Conservation (phyloP, 2,797 vertebrate genomes). For the Helicolenus hilgendorfi region DNA sequence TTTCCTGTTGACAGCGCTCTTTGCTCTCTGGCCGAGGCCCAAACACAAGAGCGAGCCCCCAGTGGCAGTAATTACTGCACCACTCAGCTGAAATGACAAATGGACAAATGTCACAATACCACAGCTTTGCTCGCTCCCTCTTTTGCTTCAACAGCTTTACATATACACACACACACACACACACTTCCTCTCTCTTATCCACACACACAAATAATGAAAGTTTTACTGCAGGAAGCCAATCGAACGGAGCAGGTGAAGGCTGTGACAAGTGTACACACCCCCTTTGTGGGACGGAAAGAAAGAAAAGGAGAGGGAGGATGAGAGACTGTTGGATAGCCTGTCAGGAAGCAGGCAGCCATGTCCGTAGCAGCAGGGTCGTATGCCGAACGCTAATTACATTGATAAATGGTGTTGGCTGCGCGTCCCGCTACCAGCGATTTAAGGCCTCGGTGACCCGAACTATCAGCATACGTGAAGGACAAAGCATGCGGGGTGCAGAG, state of each 20-base stretch:
- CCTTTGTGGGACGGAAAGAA: conserved; percentile 21
- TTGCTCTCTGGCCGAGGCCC: conserved; percentile 62
- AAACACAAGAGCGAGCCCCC: conserved; percentile 70
- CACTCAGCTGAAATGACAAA: conserved; percentile 83
- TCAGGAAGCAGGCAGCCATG: conserved; percentile 84
- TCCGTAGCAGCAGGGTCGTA: conserved; percentile 82
- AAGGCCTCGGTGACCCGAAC: conserved; percentile 80
- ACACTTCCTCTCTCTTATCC: neutral
- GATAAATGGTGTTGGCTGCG: conserved; percentile 85
- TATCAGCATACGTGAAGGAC: conserved; percentile 78
- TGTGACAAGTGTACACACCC: conserved; percentile 44
- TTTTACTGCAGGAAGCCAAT: conserved; percentile 44
- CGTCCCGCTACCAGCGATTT: conserved; percentile 80
- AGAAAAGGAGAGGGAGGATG: conserved; percentile 23
- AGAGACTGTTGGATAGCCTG: conserved; percentile 71
- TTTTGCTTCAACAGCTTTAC: conserved; percentile 16
- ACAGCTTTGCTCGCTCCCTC: conserved; percentile 32
- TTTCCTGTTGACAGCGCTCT: conserved; percentile 56
- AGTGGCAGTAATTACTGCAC: conserved; percentile 84
- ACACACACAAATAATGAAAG: conserved; percentile 26
- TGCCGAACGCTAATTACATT: conserved; percentile 89
- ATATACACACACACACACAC: neutral
- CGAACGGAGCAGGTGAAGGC: conserved; percentile 32
- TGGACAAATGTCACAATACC: conserved; percentile 79
- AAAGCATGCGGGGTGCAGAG: conserved; percentile 51